Base-by-base conservation (phyloP, 1,140 invertebrate species). In the Philotrypesis tridentata region DNA sequence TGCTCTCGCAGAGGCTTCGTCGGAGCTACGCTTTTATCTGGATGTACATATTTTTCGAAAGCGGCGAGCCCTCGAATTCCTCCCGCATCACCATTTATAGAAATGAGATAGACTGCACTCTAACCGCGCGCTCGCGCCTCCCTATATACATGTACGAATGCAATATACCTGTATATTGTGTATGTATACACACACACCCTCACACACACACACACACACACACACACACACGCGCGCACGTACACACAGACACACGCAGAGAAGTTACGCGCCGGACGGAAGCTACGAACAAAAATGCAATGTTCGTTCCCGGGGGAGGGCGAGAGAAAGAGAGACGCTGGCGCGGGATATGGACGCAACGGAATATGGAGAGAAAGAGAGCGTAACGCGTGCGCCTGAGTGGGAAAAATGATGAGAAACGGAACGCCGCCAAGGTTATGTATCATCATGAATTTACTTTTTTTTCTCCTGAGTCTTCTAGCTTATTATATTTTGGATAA, bases 201-300 rank as follows among this genome's bases (percentile, higher is more conserved):
- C n/a, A n/a, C n/a, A n/a, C n/a, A n/a, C n/a, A n/a, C n/a, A n/a
- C n/a, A n/a, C n/a, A n/a, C n/a, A n/a, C n/a, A n/a, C n/a, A n/a
- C n/a, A n/a, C n/a, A n/a, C n/a, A n/a, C n/a, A n/a, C n/a, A n/a
- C n/a, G n/a, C n/a, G n/a, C n/a, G n/a, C n/a, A n/a, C n/a, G n/a
- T n/a, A n/a, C n/a, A n/a, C n/a, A n/a, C n/a, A n/a, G n/a, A n/a
- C n/a, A n/a, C n/a, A n/a, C n/a, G n/a, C n/a, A n/a, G n/a, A n/a
- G n/a, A n/a, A n/a, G n/a, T n/a, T n/a, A 14, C 40, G 17, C 17
- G 21, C 48, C 21, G 48, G 21, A 55, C 48, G 11, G 48, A 65
- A 25, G 7, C 60, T 23, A 27, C 31, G 33, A 65, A 65, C 74
- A 76, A 76, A 76, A 76, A 76, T 76, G 74, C 74, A 76, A 76